Percentiles rank a stretch among this genome's conserved stretches.
phyloP scores from a whole-genome alignment of 2,797 vertebrate genomes.

The Presbytis comata region DNA sequence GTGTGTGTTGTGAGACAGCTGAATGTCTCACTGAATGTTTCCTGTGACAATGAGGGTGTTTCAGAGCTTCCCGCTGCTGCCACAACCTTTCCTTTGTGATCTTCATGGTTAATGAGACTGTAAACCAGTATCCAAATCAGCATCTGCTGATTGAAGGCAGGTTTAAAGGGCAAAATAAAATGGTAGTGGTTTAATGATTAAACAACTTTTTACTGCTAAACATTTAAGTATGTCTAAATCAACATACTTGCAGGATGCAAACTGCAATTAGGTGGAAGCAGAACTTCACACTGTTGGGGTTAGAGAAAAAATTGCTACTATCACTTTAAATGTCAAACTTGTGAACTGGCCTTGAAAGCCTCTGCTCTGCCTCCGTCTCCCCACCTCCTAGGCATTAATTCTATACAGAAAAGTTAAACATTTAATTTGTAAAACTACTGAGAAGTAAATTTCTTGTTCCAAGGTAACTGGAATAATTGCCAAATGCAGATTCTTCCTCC shows the following conservation, averaged over 20 bases:
- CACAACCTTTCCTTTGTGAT: constrained; percentile 66
- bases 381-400: constrained; percentile 28
- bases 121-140: constrained; percentile 55
- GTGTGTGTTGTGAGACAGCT: background rate
- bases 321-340: constrained; percentile 6
- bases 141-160: constrained; percentile 37
- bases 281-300: too few species aligned
- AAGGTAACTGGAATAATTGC: constrained; percentile 7
- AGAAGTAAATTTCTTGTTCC: constrained; percentile 49
- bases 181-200: constrained; percentile 74
- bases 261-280: background rate
- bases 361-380: background rate
- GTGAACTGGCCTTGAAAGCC: background rate
- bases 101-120: constrained; percentile 48
- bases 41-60: constrained; percentile 41
- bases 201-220: constrained; percentile 77
- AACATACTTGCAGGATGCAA: constrained; percentile 69
- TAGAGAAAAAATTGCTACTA: background rate
- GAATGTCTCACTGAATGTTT: background rate
- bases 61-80: constrained; percentile 60
- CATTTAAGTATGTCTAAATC: constrained; percentile 72
- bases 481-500: constrained; percentile 56
- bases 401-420: constrained; percentile 51
- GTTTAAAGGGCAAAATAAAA: constrained; percentile 75
- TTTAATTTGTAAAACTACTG: constrained; percentile 53